Conservation (phyloP, 1,140 invertebrate genomes). For the Drosophila willistoni region DNA sequence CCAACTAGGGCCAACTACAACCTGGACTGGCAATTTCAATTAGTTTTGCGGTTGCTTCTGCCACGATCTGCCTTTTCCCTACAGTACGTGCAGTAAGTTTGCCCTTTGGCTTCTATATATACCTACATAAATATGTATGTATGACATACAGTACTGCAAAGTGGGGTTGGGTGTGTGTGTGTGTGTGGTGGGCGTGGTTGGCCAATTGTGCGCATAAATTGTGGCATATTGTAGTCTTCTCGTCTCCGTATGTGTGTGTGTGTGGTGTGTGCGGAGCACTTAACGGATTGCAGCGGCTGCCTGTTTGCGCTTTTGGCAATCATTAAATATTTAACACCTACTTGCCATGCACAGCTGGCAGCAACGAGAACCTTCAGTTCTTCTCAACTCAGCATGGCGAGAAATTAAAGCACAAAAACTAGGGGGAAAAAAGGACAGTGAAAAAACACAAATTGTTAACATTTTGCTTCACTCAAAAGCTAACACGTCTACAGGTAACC, state of each 20-base stretch:
- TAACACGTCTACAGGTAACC: slow-evolving; percentile 47
- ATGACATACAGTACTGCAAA: background rate
- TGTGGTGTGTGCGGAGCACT: slow-evolving; percentile 46
- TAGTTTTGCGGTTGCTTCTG: slow-evolving; percentile 47
- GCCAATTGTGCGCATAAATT: slow-evolving; percentile 60
- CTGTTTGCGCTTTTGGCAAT: slow-evolving; percentile 58
- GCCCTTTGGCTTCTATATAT: slow-evolving; percentile 13
- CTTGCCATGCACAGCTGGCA: slow-evolving; percentile 54
- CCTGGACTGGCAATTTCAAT: slow-evolving; percentile 55
- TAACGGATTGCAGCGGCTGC: slow-evolving; percentile 55
- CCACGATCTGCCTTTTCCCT: slow-evolving; percentile 23
- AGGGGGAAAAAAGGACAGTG: background rate
- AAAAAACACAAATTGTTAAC: slow-evolving; percentile 52
- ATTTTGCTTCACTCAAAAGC: slow-evolving; percentile 30
- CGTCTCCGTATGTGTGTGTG: slow-evolving; percentile 3
- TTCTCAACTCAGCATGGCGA: background rate
- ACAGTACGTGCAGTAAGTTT: slow-evolving; percentile 28
- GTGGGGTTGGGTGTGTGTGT: background rate
- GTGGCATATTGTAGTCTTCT: slow-evolving; percentile 55
- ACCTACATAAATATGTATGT: background rate
- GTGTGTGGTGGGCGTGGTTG: slow-evolving; percentile 45
- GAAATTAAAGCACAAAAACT: background rate
- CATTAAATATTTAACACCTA: slow-evolving; percentile 75
- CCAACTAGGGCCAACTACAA: slow-evolving; percentile 5
- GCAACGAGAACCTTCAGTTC: slow-evolving; percentile 24